Conservation (phyloP, 2,113 vertebrate species). For the Zootoca vivipara region DNA sequence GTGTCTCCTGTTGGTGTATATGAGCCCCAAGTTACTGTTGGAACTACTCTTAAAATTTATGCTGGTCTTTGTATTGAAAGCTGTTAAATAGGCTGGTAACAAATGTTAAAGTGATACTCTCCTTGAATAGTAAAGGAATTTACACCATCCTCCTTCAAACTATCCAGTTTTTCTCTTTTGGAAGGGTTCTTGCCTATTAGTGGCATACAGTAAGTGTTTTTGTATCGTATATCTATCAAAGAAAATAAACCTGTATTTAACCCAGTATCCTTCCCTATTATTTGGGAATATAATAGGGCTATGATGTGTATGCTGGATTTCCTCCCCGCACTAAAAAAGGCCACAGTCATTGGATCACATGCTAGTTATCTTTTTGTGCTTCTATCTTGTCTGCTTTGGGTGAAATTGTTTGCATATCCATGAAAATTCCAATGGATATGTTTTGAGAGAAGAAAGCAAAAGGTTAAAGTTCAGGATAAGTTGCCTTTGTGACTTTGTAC, state of each 20-base stretch:
- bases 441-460: constrained; percentile 52
- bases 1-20: neutral
- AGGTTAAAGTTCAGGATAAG: constrained; percentile 44
- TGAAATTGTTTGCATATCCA: neutral
- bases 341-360: neutral
- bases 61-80: neutral
- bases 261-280: neutral
- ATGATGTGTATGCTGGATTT: neutral
- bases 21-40: neutral
- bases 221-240: neutral
- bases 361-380: neutral
- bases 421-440: constrained; percentile 59
- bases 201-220: neutral
- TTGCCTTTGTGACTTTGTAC: constrained; percentile 41
- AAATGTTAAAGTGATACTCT: neutral
- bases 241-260: neutral
- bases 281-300: neutral
- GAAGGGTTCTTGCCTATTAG: neutral
- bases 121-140: neutral
- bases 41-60: neutral
- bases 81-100: neutral
- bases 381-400: neutral
- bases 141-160: neutral
- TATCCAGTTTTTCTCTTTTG: neutral
- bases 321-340: neutral